Evolutionary conservation across 23 tunicate species (phyloP).

Genomic region (Halocynthia aurantium): DNA sequence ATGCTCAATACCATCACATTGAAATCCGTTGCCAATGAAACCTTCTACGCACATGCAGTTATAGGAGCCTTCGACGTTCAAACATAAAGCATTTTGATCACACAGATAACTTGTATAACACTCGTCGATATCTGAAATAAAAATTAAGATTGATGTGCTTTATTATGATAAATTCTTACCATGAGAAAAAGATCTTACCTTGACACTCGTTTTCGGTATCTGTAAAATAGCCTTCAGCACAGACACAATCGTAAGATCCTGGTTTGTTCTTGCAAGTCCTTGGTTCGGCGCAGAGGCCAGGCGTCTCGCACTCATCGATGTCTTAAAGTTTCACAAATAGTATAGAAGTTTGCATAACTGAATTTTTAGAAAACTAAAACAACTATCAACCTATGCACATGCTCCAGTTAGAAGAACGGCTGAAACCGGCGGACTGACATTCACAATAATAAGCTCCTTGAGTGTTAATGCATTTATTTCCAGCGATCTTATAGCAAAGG

Average conservation of each 20-base stretch:
- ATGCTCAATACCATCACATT: conserved; percentile 43
- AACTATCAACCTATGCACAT: conserved; percentile 18
- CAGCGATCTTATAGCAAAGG: conserved; percentile 29
- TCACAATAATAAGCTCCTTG: conserved; percentile 63
- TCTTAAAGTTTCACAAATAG: conserved; percentile 20
- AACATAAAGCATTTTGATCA: conserved; percentile 36
- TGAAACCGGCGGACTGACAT: conserved; percentile 47
- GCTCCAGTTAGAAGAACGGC: not conserved
- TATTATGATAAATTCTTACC: not conserved
- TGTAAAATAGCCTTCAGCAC: conserved; percentile 33
- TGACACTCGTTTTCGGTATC: conserved; percentile 17
- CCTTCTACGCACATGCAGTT: conserved; percentile 45
- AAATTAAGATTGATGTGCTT: not conserved
- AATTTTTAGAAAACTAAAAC: not conserved
- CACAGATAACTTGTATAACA: conserved; percentile 36
- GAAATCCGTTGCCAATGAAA: conserved; percentile 45
- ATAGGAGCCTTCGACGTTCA: conserved; percentile 36
- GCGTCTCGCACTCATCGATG: conserved; percentile 52
- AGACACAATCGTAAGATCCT: conserved; percentile 54
- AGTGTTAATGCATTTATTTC: conserved; percentile 54
- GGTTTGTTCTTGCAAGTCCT: conserved; percentile 47
- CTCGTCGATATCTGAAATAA: conserved; percentile 48
- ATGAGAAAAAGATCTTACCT: conserved; percentile 7
- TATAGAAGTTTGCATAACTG: not conserved
- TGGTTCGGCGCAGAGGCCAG: conserved; percentile 34